A percentile compares a stretch with the other conserved stretches of the same genome.
Evolutionary conservation across 2,888 invertebrate species (phyloP).

Genomic region (Myopa testacea): DNA sequence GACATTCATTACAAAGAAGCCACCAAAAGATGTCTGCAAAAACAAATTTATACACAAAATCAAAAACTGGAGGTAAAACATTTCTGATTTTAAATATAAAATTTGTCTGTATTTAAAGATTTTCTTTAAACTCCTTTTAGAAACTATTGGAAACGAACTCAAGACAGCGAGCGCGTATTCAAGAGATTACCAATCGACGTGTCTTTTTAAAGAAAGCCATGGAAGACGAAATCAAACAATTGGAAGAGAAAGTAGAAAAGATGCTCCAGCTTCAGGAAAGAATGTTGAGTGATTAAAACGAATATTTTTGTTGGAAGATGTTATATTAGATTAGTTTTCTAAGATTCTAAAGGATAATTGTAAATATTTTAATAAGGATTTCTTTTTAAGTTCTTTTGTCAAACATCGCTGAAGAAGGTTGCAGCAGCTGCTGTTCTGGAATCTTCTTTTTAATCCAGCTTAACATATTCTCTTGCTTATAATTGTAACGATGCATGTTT

Average conservation of each 20-base stretch:
- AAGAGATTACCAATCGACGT: conserved; percentile 42
- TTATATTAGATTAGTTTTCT: too few relatives aligned
- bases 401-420: not conserved
- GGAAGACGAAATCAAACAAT: not conserved
- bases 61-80: conserved; percentile 47
- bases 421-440: not conserved
- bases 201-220: conserved; percentile 39
- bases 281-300: not conserved
- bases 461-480: not conserved
- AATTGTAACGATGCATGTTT: not conserved
- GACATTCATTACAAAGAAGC: conserved; percentile 52
- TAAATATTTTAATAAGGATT: not conserved
- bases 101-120: too few relatives aligned
- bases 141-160: conserved; percentile 35
- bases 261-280: conserved; percentile 3
- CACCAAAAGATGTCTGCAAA: conserved; percentile 49
- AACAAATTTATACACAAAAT: conserved; percentile 52
- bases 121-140: not conserved
- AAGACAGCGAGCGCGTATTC: conserved; percentile 31
- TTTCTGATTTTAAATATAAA: not conserved
- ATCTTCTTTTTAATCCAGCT: not conserved
- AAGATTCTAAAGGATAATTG: not conserved
- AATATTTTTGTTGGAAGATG: too few relatives aligned
- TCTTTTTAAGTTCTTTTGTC: not conserved
- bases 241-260: not conserved